Base-by-base conservation (phyloP, 1,140 invertebrate genomes). In the Parapsyche elsis region DNA sequence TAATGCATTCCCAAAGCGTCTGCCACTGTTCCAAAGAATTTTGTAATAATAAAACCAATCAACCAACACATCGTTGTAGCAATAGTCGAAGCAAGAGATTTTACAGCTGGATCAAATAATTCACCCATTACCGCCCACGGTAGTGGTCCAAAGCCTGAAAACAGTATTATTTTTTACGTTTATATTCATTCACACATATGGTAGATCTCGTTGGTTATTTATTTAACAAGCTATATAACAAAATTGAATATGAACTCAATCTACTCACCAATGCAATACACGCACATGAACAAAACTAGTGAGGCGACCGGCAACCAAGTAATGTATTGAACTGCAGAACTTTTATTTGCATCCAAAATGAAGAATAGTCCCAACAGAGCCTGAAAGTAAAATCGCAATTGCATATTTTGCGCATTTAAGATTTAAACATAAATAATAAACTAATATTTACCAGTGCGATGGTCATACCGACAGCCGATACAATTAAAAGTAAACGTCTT, bases 71-170 rank as follows among this genome's bases (percentile, higher is more conserved):
- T 90, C 44, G 92, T 92, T 0, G 95, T 93, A 0, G 94, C 93
- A 5, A 95, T 89, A 0, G 93, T 92, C 0, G 93, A 93, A 0
- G 94, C 95, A 2, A 91, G 87, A 0, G 94, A 93, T 85, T 95
- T 94, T 0, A 95, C 92, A 82, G 93, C 92, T 0, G 92, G 88
- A 0, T 95, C 92, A 83, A 96, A 95, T 83, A 96, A 91, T 87
- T 97, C 94, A 0, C 93, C 93, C 91, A 96, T 93, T 30, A 97
- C 91, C 0, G 95, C 92, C 94, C 95, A 96, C 0, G 95, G 94
- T 14, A 97, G 87, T 0, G 95, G 95, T 0, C 95, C 95, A 83
- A 95, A 93, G 5, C 94, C 94, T 85, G 80, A 84, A 87, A 67
- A 30, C 9, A 23, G 0, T 19, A 73, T 1, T n/a, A n/a, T n/a